phyloP scores from a whole-genome alignment of 2,113 vertebrate genomes.

The Poeciliopsis retropinna region DNA sequence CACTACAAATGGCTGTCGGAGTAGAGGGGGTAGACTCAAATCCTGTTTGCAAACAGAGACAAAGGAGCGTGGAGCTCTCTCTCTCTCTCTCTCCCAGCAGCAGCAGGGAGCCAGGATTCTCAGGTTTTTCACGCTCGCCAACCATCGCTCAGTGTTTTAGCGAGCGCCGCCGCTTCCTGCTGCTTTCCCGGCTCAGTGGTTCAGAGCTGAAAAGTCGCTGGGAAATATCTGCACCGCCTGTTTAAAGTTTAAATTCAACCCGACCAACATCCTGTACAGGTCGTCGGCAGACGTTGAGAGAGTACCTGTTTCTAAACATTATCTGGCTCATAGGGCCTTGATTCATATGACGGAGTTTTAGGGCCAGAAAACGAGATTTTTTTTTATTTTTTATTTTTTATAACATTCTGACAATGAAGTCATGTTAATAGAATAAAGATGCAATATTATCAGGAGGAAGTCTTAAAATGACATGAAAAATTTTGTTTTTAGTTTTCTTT shows the following conservation, averaged over 20 bases:
- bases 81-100: conserved; percentile 66
- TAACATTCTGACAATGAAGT: too few relatives aligned
- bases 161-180: conserved; percentile 56
- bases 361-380: too few relatives aligned
- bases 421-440: too few relatives aligned
- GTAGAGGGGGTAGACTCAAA: conserved; percentile 55
- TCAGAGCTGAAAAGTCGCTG: conserved; percentile 57
- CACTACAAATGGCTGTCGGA: conserved; percentile 54
- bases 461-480: too few relatives aligned
- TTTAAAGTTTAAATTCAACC: conserved; percentile 33
- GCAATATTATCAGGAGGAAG: too few relatives aligned
- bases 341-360: too few relatives aligned
- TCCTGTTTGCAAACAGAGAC: conserved; percentile 70
- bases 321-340: too few relatives aligned
- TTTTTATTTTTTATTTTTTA: too few relatives aligned
- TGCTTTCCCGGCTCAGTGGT: conserved; percentile 53
- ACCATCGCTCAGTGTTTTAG: conserved; percentile 40
- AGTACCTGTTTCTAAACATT: too few relatives aligned
- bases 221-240: conserved; percentile 41
- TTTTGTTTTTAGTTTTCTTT: too few relatives aligned
- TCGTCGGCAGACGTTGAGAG: background rate
- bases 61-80: conserved; percentile 52
- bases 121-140: conserved; percentile 59
- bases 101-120: conserved; percentile 78
- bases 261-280: conserved; percentile 39